Conservation (phyloP, 2,888 invertebrate genomes). For the Strigamia transsilvanica region DNA sequence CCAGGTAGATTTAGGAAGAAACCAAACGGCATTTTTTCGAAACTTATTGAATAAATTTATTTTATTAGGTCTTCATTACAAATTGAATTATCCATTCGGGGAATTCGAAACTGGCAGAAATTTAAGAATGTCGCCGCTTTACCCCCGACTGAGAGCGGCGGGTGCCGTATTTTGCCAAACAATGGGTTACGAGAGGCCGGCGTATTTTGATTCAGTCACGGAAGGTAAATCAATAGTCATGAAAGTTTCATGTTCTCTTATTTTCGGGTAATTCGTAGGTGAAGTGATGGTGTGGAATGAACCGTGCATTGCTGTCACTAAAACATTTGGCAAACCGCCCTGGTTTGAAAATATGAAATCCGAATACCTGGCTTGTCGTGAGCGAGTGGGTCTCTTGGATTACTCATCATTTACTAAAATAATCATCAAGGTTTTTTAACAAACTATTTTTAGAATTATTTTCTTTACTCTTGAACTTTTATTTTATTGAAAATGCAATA, state of each 20-base stretch:
- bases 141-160: slow-evolving; percentile 85
- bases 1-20: slow-evolving; percentile 72
- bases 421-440: slow-evolving; percentile 79
- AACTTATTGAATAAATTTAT: not conserved
- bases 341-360: slow-evolving; percentile 89
- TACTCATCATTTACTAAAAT: slow-evolving; percentile 98
- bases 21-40: not conserved
- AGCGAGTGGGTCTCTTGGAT: slow-evolving; percentile 90
- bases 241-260: not conserved
- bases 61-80: slow-evolving; percentile 74
- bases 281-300: slow-evolving; percentile 52
- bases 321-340: slow-evolving; percentile 87
- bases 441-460: not conserved
- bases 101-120: slow-evolving; percentile 90
- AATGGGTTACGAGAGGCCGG: slow-evolving; percentile 96
- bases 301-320: slow-evolving; percentile 75
- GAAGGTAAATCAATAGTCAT: slow-evolving; percentile 54
- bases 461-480: not conserved
- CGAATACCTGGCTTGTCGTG: slow-evolving; percentile 93
- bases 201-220: slow-evolving; percentile 78
- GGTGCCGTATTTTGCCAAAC: slow-evolving; percentile 96
- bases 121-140: slow-evolving; percentile 92
- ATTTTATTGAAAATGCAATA: slow-evolving; percentile 62
- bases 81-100: slow-evolving; percentile 81
- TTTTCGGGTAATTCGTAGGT: not conserved